Percentiles rank a stretch among this genome's conserved stretches.
Evolutionary conservation across 2,888 invertebrate species (phyloP).

Genomic region (Chrysopilus asiliformis): DNA sequence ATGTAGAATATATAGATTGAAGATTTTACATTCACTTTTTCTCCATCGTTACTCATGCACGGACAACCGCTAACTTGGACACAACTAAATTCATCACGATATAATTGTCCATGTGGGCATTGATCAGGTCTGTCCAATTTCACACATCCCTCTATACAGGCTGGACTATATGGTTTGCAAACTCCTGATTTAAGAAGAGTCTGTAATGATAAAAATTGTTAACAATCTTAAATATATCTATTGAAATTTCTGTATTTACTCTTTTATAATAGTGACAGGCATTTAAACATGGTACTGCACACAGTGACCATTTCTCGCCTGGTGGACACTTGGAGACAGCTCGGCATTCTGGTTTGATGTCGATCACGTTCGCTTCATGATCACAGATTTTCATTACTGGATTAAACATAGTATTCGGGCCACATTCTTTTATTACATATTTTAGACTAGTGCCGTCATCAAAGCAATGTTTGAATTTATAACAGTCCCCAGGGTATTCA

Average conservation of each 20-base stretch:
- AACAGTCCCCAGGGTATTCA: constrained; percentile 51
- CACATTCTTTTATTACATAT: constrained; percentile 46
- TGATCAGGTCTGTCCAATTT: too few species aligned
- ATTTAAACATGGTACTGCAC: constrained; percentile 58
- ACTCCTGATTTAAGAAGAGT: constrained; percentile 26
- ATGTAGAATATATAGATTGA: too few species aligned
- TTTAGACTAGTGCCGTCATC: constrained; percentile 32
- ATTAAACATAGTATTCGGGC: constrained; percentile 46
- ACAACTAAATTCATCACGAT: constrained; percentile 61
- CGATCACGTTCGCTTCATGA: constrained; percentile 41
- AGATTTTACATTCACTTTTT: constrained; percentile 55
- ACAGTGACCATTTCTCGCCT: constrained; percentile 48
- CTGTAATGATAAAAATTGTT: constrained; percentile 11
- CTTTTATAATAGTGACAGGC: constrained; percentile 54
- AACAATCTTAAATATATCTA: neutral
- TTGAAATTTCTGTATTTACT: constrained; percentile 11
- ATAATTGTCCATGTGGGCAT: constrained; percentile 47
- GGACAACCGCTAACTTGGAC: constrained; percentile 61
- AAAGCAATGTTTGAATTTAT: constrained; percentile 54
- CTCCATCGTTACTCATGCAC: constrained; percentile 51
- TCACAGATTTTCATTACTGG: constrained; percentile 44
- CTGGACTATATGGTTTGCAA: constrained; percentile 24
- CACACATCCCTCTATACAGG: constrained; percentile 30
- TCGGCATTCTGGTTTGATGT: constrained; percentile 44
- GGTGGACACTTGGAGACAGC: constrained; percentile 20